Evolutionary conservation across 2,113 vertebrate genomes (phyloP), one percentile per base, ranked within the genome.

Genomic region (Numenius arquata): DNA sequence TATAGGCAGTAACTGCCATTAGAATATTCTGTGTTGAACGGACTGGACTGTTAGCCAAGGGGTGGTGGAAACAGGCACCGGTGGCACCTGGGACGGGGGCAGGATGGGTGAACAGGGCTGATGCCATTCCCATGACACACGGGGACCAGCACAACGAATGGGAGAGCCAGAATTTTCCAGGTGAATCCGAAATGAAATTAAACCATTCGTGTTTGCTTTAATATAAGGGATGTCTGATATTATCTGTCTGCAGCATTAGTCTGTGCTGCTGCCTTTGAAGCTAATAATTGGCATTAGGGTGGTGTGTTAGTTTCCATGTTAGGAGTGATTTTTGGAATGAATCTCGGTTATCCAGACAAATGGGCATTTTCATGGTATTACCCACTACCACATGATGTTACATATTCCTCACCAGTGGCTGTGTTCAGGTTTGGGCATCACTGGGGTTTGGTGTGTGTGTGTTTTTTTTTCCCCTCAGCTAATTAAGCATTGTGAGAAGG

Each of bases 181-280:
- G 71, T 47, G 95, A 95, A 95, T 96, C 88, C 71, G 73, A 85
- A 97, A 85, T 22, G 66, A 90, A 96, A 97, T 95, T 22, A 92
- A 93, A 91, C 45, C 2, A 53, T 93, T 85, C 48, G 82, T 53
- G 85, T 83, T 82, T 91, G 80, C 88, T 97, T 94, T 97, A 95
- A 97, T 95, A 95, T 41, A 94, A 94, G 77, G 76, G 93, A 89
- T 96, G 90, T 88, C 56, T 96, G 95, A 96, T 96, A 96, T 27
- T 89, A 96, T 96, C 96, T 96, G 96, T 96, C 92, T 95, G 41
- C 86, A 58, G 77, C 77, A 72, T 70, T 62, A 87, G 92, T 96
- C 94, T 96, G 91, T 77, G 88, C 93, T 87, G 81, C 62, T 93
- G 86, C 89, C 96, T 96, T 96, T 96, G 95, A 96, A 95, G 93